Percentiles rank a stretch among this genome's conserved stretches.
phyloP scores from a whole-genome alignment of 2,797 vertebrate species.

The Melanotaenia nigrans region DNA sequence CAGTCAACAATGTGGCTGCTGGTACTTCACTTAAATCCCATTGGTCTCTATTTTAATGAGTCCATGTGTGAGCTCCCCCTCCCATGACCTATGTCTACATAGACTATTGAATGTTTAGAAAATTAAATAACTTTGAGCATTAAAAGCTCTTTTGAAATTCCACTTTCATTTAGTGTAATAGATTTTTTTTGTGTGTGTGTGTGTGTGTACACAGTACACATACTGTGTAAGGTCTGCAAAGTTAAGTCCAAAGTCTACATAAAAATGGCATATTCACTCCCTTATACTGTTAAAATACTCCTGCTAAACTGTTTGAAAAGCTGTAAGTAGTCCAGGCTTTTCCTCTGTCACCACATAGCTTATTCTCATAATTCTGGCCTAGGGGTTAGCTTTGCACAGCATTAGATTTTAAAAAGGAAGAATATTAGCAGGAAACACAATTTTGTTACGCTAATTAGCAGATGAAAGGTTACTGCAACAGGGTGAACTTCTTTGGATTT shows the following conservation, averaged over 20 bases:
- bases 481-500: neutral
- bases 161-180: neutral
- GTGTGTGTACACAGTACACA: neutral
- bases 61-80: slow-evolving; percentile 31
- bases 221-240: neutral
- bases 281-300: neutral
- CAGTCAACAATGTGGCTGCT: slow-evolving; percentile 36
- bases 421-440: neutral
- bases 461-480: neutral
- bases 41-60: slow-evolving; percentile 32
- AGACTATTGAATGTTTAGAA: slow-evolving; percentile 25
- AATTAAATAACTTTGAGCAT: slow-evolving; percentile 25
- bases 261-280: neutral
- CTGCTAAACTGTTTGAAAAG: neutral
- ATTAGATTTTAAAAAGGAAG: neutral
- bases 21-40: slow-evolving; percentile 34
- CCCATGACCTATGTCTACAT: slow-evolving; percentile 39
- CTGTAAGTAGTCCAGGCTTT: neutral
- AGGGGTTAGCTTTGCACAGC: neutral
- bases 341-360: neutral
- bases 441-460: neutral
- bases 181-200: neutral
- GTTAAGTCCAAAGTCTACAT: neutral
- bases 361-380: neutral
- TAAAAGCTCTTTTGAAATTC: neutral